Conservation (phyloP, 2,888 invertebrate genomes). For the Cheilosia impressa region DNA sequence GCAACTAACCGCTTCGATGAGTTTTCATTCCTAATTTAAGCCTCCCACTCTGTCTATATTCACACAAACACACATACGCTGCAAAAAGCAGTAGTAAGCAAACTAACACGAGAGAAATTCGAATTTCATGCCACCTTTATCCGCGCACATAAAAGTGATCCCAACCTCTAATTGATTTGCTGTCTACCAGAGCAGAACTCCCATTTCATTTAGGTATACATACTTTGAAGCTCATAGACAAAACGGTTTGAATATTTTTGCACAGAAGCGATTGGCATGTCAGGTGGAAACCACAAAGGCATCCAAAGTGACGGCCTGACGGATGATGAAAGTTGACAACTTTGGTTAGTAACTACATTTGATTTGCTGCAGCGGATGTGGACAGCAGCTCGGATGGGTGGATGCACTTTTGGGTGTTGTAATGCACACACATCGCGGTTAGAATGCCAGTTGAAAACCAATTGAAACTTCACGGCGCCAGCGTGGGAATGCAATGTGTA, state of each 20-base stretch:
- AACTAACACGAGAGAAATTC: conserved; percentile 40
- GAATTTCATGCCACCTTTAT: conserved; percentile 53
- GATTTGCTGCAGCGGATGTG: conserved; percentile 41
- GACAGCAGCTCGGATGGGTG: conserved; percentile 32
- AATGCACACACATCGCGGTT: neutral
- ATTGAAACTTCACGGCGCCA: conserved; percentile 4
- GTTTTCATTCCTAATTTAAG: conserved; percentile 62
- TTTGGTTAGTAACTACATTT: conserved; percentile 53
- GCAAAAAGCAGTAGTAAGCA: conserved; percentile 36
- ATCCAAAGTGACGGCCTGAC: conserved; percentile 53
- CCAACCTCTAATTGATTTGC: conserved; percentile 70
- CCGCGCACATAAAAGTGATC: conserved; percentile 37
- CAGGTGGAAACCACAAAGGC: conserved; percentile 19
- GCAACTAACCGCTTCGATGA: conserved; percentile 73
- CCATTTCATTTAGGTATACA: neutral
- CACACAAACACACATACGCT: conserved; percentile 14
- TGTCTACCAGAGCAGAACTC: conserved; percentile 49
- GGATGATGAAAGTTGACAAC: conserved; percentile 57
- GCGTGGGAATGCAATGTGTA: neutral
- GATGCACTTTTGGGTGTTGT: conserved; percentile 18
- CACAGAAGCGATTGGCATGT: conserved; percentile 9
- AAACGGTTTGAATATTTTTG: conserved; percentile 24
- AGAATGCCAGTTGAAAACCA: conserved; percentile 14
- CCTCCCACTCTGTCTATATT: conserved; percentile 18
- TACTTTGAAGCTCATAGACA: neutral